Base-by-base conservation (phyloP, 2,797 vertebrate species). In the Spheniscus humboldti region DNA sequence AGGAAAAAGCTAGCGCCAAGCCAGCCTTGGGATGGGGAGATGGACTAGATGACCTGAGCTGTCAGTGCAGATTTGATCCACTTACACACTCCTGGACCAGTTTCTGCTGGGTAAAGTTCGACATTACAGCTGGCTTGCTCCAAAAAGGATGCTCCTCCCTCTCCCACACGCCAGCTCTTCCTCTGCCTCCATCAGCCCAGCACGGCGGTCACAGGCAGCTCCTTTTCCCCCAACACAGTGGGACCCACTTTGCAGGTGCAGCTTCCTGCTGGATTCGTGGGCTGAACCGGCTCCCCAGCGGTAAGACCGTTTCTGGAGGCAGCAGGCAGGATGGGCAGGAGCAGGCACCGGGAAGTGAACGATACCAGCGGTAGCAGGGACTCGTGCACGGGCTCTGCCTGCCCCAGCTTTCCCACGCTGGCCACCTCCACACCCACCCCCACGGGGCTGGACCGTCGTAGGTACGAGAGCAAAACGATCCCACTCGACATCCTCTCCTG, bases 101-200 rank as follows among this genome's bases (percentile, higher is more conserved):
- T 43, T 88, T 80, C 69, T 72, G 27, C 45, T 28, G 41, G 57
- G 35, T 47, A 7, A 41, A 39, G 37, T 19, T 57, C 0, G 4
- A 52, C 37, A 11, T 30, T 14, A 13, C 0, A 0, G 25, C 41
- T 31, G n/a, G 43, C 7, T 35, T 23, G 23, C 31, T 92, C 53
- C 48, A 63, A 18, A 53, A 56, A 43, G 20, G 41, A 6, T 57
- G 39, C 15, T 80, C 13, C 30, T 48, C 55, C 45, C 13, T 78
- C 45, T 69, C 39, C 45, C 60, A 17, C 2, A 0, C 2, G 0
- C n/a, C 37, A 33, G 31, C 37, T 66, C 30, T 27, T n/a, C 62
- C 53, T 11, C 47, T 45, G 48, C 9, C 68, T 50, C 67, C 18
- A 1, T 9, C 56, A 75, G 52, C 35, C 59, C 33, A 45, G 62